Evolutionary conservation across 2,113 vertebrate genomes (phyloP), one percentile per base, ranked within the genome.

Genomic region (Carassius carassius): DNA sequence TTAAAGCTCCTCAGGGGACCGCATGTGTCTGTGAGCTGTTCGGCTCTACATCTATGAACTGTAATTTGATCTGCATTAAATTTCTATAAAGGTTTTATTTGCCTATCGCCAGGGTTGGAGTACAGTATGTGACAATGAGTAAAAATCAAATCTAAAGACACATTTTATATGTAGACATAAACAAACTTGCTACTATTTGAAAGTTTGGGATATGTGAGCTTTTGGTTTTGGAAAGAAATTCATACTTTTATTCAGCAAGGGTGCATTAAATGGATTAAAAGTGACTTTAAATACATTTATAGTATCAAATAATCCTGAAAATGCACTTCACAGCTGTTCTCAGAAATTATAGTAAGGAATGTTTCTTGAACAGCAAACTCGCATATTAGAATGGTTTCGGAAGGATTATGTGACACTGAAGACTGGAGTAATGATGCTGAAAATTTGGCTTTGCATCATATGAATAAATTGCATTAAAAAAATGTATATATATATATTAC

Each of bases 61-160:
- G 37, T 81, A n/a, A 81, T 81, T 51, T 19, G 16, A 81, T 81
- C 62, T 32, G 79, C 51, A 81, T 81, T 81, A 35, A 67, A 81
- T 69, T n/a, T 19, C 10, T 51, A n/a, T 47, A 69, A 54, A 81
- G 35, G 16, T 69, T 81, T 81, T 65, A 80, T 49, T 81, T 81
- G 62, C 51, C 78, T 51, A 4, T 51, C 6, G 25, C 79, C 29
- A 67, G 79, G 47, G 41, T 81, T 21, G 63, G 25, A 12, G 29
- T 62, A 23, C 54, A 41, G 19, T 41, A 54, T 76, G 25, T 69
- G 41, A 51, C 2, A 62, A 37, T 41, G 21, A 5, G 77, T 79
- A 17, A 47, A 7, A 81, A 62, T 32, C 4, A 21, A 81, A 49
- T 67, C 41, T 21, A 37, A 54, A 60, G 32, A 11, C 32, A 3